Percentiles rank a stretch among this genome's conserved stretches.
Evolutionary conservation across 2,888 invertebrate genomes (phyloP).

Genomic region (Heliconius aoede): DNA sequence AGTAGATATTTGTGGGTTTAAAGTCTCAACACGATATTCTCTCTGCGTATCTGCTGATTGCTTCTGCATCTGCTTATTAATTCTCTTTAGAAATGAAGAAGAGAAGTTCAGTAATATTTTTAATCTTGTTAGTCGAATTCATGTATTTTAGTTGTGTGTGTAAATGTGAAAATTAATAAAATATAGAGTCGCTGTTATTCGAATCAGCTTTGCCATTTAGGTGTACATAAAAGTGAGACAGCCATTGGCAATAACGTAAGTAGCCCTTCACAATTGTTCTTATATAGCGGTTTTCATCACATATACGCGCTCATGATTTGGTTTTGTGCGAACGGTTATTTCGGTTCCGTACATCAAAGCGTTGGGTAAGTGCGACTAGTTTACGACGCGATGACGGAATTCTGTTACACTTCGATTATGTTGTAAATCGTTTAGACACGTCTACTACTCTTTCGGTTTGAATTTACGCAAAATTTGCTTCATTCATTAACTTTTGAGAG

Average conservation of each 20-base stretch:
- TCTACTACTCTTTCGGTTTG: neutral
- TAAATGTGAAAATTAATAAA: neutral
- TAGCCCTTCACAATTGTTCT: constrained; percentile 21
- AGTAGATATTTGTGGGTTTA: no score
- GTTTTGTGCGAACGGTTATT: constrained; percentile 37
- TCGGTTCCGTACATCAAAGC: constrained; percentile 38
- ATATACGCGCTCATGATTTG: constrained; percentile 33
- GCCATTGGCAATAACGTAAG: neutral
- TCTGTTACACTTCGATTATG: constrained; percentile 19
- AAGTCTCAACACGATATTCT: no score
- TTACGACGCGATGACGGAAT: constrained; percentile 36
- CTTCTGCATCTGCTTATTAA: no score
- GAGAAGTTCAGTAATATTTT: no score
- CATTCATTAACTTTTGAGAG: neutral
- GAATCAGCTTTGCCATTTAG: neutral
- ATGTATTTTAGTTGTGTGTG: no score
- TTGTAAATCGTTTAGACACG: constrained; percentile 19
- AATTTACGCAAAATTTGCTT: neutral
- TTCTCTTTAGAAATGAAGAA: no score
- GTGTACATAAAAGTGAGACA: neutral
- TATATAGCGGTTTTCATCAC: constrained; percentile 28
- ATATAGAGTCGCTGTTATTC: neutral
- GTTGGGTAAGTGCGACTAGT: constrained; percentile 27
- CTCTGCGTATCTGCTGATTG: no score
- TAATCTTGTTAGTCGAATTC: no score